A percentile compares a stretch with the other conserved stretches of the same genome.
Evolutionary conservation across 2,113 vertebrate genomes (phyloP).

Genomic region (Dicrurus megarhynchus): DNA sequence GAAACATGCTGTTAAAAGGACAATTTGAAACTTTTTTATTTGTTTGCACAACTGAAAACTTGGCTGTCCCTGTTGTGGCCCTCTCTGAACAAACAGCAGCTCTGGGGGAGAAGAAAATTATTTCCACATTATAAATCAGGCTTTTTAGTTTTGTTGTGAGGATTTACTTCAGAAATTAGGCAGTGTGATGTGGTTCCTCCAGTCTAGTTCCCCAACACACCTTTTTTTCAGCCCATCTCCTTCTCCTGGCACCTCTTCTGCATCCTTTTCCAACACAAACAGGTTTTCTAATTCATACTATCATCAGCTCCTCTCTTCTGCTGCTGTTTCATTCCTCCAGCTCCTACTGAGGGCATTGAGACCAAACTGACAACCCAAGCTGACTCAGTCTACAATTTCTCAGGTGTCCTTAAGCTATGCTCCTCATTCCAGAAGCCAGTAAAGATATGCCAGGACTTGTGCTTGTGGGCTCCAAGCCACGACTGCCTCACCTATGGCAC

Average conservation of each 20-base stretch:
- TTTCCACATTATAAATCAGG: background rate
- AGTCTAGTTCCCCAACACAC: background rate
- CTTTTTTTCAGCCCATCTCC: background rate
- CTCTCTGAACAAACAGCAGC: background rate
- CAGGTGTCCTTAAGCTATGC: background rate
- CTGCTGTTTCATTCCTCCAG: background rate
- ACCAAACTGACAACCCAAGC: background rate
- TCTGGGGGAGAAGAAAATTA: background rate
- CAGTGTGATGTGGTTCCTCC: background rate
- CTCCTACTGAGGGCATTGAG: background rate
- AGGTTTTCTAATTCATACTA: background rate
- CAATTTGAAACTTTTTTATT: background rate
- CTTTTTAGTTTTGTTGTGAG: background rate
- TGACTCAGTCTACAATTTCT: background rate
- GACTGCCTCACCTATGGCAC: background rate
- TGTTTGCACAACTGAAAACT: conserved; percentile 51
- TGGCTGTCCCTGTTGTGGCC: background rate
- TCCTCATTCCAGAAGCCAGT: background rate
- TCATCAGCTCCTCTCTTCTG: background rate
- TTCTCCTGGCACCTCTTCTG: background rate
- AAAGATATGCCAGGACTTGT: background rate
- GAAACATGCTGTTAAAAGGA: conserved; percentile 45
- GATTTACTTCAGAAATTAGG: background rate
- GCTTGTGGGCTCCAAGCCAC: background rate
- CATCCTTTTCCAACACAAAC: background rate